phyloP scores from a whole-genome alignment of 2,888 invertebrate species.

The Corythucha ciliata region DNA sequence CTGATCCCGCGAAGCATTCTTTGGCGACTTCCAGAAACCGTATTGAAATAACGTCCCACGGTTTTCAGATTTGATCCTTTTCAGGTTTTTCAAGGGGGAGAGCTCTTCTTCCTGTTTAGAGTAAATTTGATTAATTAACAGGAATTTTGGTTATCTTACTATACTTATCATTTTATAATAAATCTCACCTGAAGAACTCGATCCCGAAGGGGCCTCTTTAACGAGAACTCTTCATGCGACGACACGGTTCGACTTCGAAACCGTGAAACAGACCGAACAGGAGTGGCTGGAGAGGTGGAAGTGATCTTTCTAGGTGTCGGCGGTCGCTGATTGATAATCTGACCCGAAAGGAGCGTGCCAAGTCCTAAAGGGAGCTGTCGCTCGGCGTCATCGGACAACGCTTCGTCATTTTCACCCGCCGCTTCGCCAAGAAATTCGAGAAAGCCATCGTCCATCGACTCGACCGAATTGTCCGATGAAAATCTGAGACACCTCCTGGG shows the following conservation, averaged over 20 bases:
- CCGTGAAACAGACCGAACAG: slow-evolving; percentile 17
- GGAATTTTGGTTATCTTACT: neutral
- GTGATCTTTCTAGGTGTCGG: too few species aligned
- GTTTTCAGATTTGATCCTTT: slow-evolving; percentile 13
- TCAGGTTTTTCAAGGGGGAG: slow-evolving; percentile 13
- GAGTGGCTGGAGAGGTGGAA: slow-evolving; percentile 21
- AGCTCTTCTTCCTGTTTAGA: neutral
- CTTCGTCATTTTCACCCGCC: slow-evolving; percentile 18
- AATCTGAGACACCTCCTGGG: slow-evolving; percentile 31
- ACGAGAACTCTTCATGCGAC: slow-evolving; percentile 17
- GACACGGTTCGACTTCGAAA: slow-evolving; percentile 13
- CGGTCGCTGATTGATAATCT: slow-evolving; percentile 8
- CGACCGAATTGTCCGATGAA: slow-evolving; percentile 43
- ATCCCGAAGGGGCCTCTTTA: slow-evolving; percentile 13
- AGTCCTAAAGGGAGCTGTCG: slow-evolving; percentile 6
- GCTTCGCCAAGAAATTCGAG: slow-evolving; percentile 45
- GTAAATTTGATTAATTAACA: too few species aligned
- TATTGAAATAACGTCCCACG: slow-evolving; percentile 34
- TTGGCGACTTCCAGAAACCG: slow-evolving; percentile 34
- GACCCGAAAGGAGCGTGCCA: slow-evolving; percentile 12
- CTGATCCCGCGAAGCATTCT: slow-evolving; percentile 26
- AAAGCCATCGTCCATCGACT: slow-evolving; percentile 56
- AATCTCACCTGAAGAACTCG: neutral
- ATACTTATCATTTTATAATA: too few species aligned
- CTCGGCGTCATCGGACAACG: slow-evolving; percentile 15